Conservation (phyloP, 2,113 vertebrate species). For the Girardinichthys multiradiatus region DNA sequence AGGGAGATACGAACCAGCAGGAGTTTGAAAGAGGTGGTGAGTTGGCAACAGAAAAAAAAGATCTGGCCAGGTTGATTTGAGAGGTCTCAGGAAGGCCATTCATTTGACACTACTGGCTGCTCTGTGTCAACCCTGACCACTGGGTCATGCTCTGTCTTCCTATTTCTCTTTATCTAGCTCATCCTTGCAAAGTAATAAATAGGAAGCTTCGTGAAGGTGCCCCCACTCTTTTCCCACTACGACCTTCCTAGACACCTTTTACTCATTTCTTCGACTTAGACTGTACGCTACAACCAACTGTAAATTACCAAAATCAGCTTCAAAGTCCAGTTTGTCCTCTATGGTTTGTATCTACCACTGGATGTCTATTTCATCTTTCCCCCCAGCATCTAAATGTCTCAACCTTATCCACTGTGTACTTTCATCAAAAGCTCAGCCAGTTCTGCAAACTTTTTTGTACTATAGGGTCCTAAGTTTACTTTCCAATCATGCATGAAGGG, state of each 20-base stretch:
- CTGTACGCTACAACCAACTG: background rate
- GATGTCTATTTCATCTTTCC: background rate
- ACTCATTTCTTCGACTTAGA: background rate
- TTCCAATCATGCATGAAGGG: background rate
- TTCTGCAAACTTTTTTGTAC: background rate
- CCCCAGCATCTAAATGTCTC: background rate
- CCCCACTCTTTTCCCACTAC: background rate
- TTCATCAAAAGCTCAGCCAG: background rate
- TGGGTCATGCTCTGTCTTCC: conserved; percentile 26
- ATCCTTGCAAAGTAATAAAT: conserved; percentile 14
- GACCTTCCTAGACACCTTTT: background rate
- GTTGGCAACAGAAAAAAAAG: conserved; percentile 27
- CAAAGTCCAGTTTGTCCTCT: background rate
- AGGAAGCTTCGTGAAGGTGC: conserved; percentile 25
- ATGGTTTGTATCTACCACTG: background rate
- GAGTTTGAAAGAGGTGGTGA: conserved; percentile 13
- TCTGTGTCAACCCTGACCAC: conserved; percentile 30
- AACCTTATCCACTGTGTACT: background rate
- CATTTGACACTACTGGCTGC: conserved; percentile 52
- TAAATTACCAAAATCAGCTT: background rate
- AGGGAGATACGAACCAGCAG: background rate
- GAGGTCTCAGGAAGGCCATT: conserved; percentile 72
- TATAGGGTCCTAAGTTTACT: background rate
- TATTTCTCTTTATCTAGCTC: conserved; percentile 6
- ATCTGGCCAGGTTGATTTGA: conserved; percentile 51